Base-by-base conservation (phyloP, 2,888 invertebrate species). In the Hypena proboscidalis region DNA sequence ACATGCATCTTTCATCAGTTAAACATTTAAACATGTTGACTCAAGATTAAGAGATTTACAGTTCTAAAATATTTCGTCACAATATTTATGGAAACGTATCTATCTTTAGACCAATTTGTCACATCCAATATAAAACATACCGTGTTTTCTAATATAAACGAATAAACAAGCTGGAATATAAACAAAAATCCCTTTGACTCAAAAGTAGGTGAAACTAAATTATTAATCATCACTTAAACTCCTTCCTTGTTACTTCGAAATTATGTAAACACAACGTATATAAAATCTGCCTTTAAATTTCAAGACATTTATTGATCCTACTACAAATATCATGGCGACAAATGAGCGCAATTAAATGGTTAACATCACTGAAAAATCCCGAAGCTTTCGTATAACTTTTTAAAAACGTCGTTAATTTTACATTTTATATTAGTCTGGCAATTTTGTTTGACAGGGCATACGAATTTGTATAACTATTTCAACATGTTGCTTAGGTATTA, bases 151-250 rank as follows among this genome's bases (percentile, higher is more conserved):
- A 27, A 43, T 48, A 48, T 33, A 7, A 37, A 26, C 5, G 27
- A 42, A 36, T 41, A 47, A 51, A 55, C 13, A 47, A 23, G 7
- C 25, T 41, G 36, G 42, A 29, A 37, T 34, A 41, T 46, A 59
- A 47, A 55, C 32, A 44, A 37, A 44, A 53, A 50, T 37, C 7
- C 9, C 17, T 14, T 20, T 9, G 2, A 37, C 37, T 25, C 29
- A 37, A 50, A 60, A 58, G 21, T 49, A 55, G 46, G 47, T 52
- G 45, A 51, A 39, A 45, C 32, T 27, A 46, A 56, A 60, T 64
- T 51, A 60, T 57, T 56, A 51, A 57, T 57, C 40, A 44, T 60
- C 42, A 21, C 38, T 45, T 48, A 44, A 58, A 57, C 33, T 51
- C 40, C 55, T 52, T 57, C 51, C 57, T 49, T 42, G 48, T 45